A percentile compares a stretch with the other conserved stretches of the same genome.
These are phyloP conservation scores for Parambassis ranga DNA, from an alignment of 2,797 vertebrate species.

Conservation along the genomic window DNA sequence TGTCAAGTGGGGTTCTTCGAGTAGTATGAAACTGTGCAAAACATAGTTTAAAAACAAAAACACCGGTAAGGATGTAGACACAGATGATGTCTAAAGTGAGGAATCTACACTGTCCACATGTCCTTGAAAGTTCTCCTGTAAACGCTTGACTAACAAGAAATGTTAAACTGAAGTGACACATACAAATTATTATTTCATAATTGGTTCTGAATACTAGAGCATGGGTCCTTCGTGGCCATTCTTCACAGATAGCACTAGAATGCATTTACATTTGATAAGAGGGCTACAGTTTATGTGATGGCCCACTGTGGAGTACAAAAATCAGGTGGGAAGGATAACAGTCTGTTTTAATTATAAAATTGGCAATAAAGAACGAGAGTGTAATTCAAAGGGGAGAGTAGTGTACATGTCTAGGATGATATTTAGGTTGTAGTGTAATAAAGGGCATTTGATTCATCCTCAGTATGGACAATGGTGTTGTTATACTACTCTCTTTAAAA, in stretches of 20 bases:
- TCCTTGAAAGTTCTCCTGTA: constrained; percentile 67
- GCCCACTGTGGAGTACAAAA: constrained; percentile 53
- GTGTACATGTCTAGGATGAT: not conserved
- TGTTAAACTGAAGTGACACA: constrained; percentile 67
- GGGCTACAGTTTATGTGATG: constrained; percentile 53
- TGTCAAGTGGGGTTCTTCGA: too few species aligned
- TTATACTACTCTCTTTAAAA: constrained; percentile 1
- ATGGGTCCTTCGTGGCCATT: constrained; percentile 69
- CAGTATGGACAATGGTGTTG: constrained; percentile 7
- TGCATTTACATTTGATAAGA: constrained; percentile 72
- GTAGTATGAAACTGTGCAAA: too few species aligned
- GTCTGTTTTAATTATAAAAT: constrained; percentile 70
- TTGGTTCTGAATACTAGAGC: constrained; percentile 66
- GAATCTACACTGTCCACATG: constrained; percentile 14
- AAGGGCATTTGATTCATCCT: not conserved
- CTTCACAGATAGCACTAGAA: constrained; percentile 65
- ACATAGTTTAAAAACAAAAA: too few species aligned
- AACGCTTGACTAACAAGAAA: constrained; percentile 64
- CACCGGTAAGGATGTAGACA: too few species aligned
- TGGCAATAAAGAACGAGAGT: constrained; percentile 42
- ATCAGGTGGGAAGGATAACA: constrained; percentile 57
- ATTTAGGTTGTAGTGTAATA: not conserved
- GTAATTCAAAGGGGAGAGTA: not conserved
- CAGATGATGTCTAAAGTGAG: not conserved
- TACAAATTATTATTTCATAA: constrained; percentile 69